Base-by-base conservation (phyloP, 2,888 invertebrate species). In the Troilus luridus region DNA sequence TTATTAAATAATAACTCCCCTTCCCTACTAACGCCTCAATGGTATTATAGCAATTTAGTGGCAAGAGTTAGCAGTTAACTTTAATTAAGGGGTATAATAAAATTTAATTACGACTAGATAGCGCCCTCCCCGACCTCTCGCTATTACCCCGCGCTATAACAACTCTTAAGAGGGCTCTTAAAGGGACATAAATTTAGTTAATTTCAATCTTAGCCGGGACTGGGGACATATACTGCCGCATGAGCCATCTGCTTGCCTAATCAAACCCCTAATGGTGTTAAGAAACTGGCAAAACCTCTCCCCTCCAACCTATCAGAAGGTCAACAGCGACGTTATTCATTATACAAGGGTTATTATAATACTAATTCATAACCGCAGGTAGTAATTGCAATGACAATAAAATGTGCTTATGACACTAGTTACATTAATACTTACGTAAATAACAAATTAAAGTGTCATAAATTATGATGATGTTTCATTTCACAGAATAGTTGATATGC, bases 71-170 rank as follows among this genome's bases (percentile, higher is more conserved):
- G 17, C 72, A 77, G 27, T 77, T 77, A 41, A 41, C 1, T 77
- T 77, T 77, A 77, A 77, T 77, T 77, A 77, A 77, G 72, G 72
- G 19, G 72, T 11, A 27, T 77, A 41, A 77, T 77, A 77, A 77
- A 77, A 77, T 77, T 77, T 77, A 77, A 77, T 77, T 77, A 77
- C 72, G 41, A 77, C 72, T 77, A 77, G 72, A 77, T 77, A 77
- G 72, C 27, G 72, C 24, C 72, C 41, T 27, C 27, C 27, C 21
- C 72, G 27, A 41, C 27, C 72, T 77, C 9, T 1, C 19, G 17
- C 72, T 77, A 77, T 77, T 77, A 77, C 72, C 27, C 17, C 41
- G 27, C 41, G 27, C 72, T 41, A 77, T 77, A 77, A 67, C 67
- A 67, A 27, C 24, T 67, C 67, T 67, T 67, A 67, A 77, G 72